A percentile compares a stretch with the other conserved stretches of the same genome.
These are phyloP conservation scores for Atta colombica DNA, from an alignment of 1,140 invertebrate genomes.

Conservation along the genomic window DNA sequence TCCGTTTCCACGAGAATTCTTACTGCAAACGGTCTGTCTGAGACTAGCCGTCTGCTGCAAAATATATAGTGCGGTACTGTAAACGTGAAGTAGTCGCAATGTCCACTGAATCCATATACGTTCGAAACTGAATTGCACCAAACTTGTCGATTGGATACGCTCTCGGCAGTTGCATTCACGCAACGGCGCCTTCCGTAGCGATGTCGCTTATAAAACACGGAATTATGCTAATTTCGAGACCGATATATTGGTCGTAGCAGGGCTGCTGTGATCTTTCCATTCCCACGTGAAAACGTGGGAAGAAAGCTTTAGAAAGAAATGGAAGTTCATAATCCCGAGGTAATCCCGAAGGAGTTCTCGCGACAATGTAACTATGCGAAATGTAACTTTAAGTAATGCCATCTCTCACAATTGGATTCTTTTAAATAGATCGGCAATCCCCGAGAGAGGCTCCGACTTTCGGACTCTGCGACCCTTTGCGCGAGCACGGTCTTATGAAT, in stretches of 20 bases:
- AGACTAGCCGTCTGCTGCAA: slow-evolving; percentile 30
- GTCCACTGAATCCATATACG: slow-evolving; percentile 30
- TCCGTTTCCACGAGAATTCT: slow-evolving; percentile 43
- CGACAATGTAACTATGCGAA: slow-evolving; percentile 54
- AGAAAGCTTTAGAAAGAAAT: slow-evolving; percentile 16
- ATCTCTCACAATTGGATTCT: slow-evolving; percentile 77
- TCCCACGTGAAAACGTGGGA: not conserved
- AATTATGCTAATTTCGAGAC: slow-evolving; percentile 80
- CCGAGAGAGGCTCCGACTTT: slow-evolving; percentile 10
- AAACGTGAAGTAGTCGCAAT: slow-evolving; percentile 27
- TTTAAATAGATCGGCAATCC: slow-evolving; percentile 72
- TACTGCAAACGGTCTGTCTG: slow-evolving; percentile 40
- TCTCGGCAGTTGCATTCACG: not conserved
- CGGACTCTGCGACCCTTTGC: slow-evolving; percentile 24
- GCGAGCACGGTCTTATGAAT: slow-evolving; percentile 43
- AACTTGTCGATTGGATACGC: slow-evolving; percentile 36
- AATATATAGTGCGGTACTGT: slow-evolving; percentile 14
- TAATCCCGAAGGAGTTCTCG: slow-evolving; percentile 3
- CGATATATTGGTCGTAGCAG: slow-evolving; percentile 20
- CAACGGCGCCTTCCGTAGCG: not conserved
- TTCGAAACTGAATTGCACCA: slow-evolving; percentile 38
- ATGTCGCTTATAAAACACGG: slow-evolving; percentile 78
- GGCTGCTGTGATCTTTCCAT: slow-evolving; percentile 23
- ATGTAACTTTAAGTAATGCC: slow-evolving; percentile 78
- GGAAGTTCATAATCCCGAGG: slow-evolving; percentile 18